Evolutionary conservation across 1,140 invertebrate species (phyloP), one percentile per base, ranked within the genome.

Genomic region (Periplaneta americana): DNA sequence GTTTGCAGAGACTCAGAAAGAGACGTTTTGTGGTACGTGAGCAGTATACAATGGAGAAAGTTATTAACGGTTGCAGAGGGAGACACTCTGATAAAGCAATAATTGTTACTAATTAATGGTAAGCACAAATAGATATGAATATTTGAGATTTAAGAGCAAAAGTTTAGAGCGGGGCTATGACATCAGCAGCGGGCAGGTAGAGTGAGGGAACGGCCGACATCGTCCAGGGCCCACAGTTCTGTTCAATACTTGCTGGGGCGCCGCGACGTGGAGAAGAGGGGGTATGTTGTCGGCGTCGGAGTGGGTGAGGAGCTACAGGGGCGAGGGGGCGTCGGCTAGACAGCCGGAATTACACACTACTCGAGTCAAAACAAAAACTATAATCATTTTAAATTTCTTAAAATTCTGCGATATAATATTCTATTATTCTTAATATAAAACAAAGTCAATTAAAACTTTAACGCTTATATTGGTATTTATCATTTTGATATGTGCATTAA

Each of bases 221-320:
- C 8, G 8, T 37, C 36, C 36, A 37, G 15, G 36, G 36, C 36
- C 76, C 34, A 5, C 76, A 39, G 76, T 78, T 78, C 35, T 36
- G 76, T 78, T 78, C 76, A 78, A 78, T 78, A 78, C 76, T 36
- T 34, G 35, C 35, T 17, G 76, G n/a, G 18, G 76, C 35, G 74
- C 13, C 18, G 17, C 34, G 13, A 34, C 28, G 34, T 34, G 18
- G 35, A 28, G 22, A 9, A 28, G 37, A 37, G 35, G 17, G 39
- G 66, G 6, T 22, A 9, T 33, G 79, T 2, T 33, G 36, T 22
- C 15, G 79, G 28, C 32, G 15, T 33, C 32, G 80, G 28, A 17
- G 28, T 32, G 39, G 48, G 34, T 18, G 35, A n/a, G 31, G 75
- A 15, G 48, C 17, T 15, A 32, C 11, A 34, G 22, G 80, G 74